Percentiles rank a stretch among this genome's conserved stretches.
These are phyloP conservation scores for Idris sp. DNA, from an alignment of 1,140 invertebrate species.

Conservation along the genomic window DNA sequence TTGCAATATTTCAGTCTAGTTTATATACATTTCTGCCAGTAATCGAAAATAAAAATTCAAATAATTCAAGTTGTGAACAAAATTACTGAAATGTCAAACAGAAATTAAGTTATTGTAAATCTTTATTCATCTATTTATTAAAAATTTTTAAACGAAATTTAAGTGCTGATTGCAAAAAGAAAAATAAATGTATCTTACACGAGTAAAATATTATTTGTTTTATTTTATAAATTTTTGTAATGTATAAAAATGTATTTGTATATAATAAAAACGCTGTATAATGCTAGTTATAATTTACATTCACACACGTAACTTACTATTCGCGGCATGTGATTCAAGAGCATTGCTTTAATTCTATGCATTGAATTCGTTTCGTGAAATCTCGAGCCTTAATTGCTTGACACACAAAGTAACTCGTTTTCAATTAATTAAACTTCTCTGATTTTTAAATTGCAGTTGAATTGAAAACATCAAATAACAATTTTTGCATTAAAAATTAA, in stretches of 20 bases:
- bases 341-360: constrained; percentile 17
- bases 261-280: constrained; percentile 4
- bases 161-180: too few relatives aligned
- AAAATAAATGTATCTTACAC: too few relatives aligned
- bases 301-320: constrained; percentile 9
- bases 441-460: constrained; percentile 15
- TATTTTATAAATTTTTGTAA: too few relatives aligned
- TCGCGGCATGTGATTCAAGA: constrained; percentile 14
- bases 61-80: too few relatives aligned
- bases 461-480: background rate
- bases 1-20: too few relatives aligned
- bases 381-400: constrained; percentile 41
- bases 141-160: too few relatives aligned
- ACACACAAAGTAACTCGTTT: constrained; percentile 42
- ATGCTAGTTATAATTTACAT: background rate
- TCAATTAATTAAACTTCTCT: constrained; percentile 39
- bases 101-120: too few relatives aligned
- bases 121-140: too few relatives aligned
- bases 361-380: constrained; percentile 42
- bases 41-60: too few relatives aligned
- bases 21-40: too few relatives aligned
- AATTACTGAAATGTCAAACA: too few relatives aligned
- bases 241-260: constrained; percentile 1
- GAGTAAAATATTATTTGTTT: too few relatives aligned
- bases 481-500: background rate